A percentile compares a stretch with the other conserved stretches of the same genome.
Evolutionary conservation across 2,113 vertebrate genomes (phyloP).

Genomic region (Albula goreensis): DNA sequence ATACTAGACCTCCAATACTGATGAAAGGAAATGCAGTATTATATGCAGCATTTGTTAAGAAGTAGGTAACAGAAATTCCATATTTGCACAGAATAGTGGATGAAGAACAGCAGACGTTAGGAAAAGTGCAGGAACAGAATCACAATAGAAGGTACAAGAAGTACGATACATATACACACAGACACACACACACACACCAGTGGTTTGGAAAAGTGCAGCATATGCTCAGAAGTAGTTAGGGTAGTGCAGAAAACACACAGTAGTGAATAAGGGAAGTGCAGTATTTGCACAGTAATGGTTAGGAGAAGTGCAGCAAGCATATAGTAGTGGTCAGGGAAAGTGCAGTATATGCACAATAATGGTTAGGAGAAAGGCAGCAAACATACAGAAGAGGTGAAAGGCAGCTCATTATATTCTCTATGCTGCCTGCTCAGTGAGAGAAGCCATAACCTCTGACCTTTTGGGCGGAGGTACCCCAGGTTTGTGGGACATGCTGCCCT

Average conservation of each 20-base stretch:
- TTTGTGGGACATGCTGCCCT: constrained; percentile 82
- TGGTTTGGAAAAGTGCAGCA: no score
- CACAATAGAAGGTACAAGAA: no score
- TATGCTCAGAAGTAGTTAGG: no score
- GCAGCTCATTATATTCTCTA: background rate
- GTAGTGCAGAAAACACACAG: background rate
- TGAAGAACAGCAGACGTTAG: no score
- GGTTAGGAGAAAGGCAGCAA: background rate
- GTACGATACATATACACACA: no score
- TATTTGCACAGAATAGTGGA: no score
- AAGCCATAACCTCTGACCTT: constrained; percentile 67
- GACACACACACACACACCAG: no score
- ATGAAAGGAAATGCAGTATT: no score
- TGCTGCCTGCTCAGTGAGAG: background rate
- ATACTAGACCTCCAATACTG: no score
- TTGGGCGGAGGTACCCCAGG: constrained; percentile 80
- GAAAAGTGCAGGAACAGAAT: no score
- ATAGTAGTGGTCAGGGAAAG: background rate
- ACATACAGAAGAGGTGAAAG: background rate
- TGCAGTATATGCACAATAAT: background rate
- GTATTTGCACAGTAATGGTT: background rate
- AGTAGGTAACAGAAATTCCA: no score
- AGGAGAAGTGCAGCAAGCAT: background rate
- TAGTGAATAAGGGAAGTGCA: background rate
- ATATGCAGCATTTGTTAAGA: no score